Conservation (phyloP, 2,797 vertebrate species). For the Pangasius sanitwongsei region DNA sequence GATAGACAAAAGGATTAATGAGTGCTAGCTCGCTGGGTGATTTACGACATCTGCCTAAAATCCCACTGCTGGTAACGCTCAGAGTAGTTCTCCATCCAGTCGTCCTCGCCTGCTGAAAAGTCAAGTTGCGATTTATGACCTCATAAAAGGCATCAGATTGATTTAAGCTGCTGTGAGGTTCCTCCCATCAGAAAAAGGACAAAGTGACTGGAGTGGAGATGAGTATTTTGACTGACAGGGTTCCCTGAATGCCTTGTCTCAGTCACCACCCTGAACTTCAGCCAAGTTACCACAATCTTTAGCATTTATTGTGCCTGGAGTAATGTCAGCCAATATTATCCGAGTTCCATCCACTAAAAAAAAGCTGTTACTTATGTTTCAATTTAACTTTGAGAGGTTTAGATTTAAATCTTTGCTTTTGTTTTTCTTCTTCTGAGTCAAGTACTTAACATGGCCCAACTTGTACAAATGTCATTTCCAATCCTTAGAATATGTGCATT, state of each 20-base stretch:
- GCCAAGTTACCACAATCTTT: background rate
- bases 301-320: background rate
- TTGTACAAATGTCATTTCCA: slow-evolving; percentile 3
- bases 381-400: background rate
- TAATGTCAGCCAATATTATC: background rate
- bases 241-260: slow-evolving; percentile 14
- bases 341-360: background rate
- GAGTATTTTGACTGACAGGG: slow-evolving; percentile 43
- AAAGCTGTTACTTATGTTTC: background rate
- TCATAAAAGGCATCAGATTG: slow-evolving; percentile 72
- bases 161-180: slow-evolving; percentile 67
- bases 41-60: slow-evolving; percentile 65
- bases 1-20: slow-evolving; percentile 71
- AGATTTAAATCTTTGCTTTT: background rate
- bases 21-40: slow-evolving; percentile 61
- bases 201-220: slow-evolving; percentile 36
- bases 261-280: slow-evolving; percentile 9
- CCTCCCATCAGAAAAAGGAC: slow-evolving; percentile 38
- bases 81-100: slow-evolving; percentile 57
- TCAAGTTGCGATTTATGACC: slow-evolving; percentile 70
- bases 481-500: background rate
- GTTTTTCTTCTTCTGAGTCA: background rate
- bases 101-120: slow-evolving; percentile 62
- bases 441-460: background rate
- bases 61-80: slow-evolving; percentile 62